Evolutionary conservation across 1,140 invertebrate species (phyloP), one percentile per base, ranked within the genome.

Genomic region (Cydia splendana): DNA sequence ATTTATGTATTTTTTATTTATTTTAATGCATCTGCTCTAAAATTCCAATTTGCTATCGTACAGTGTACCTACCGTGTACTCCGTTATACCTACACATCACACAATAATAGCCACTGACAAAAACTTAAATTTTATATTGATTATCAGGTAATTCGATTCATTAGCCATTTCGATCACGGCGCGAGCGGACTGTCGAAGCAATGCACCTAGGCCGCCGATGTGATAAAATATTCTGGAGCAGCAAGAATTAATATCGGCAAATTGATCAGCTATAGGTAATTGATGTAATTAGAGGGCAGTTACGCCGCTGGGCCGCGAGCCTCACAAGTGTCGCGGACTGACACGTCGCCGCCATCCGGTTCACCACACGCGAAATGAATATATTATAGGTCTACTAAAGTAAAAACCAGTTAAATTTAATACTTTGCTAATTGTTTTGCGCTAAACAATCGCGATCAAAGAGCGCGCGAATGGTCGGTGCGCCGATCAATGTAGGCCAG

Each of bases 341-440:
- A 80, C 83, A 85, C 84, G 83, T 87, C 73, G 57, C 78, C 80
- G 78, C 75, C 78, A 79, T 28, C 51, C 77, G 53, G 74, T 67
- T 75, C 77, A 77, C 77, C 69, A 42, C 30, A 80, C 84, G 83
- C 80, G 83, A 80, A 67, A 77, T 79, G 85, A 85, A 86, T 86
- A 85, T 79, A 65, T 77, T 84, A 83, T 80, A 80, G 77, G 79
- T n/a, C n/a, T n/a, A n/a, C 80, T 80, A 78, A 82, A 74, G 79
- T 75, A 80, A 83, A 81, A 81, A 83, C 78, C 75, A 74, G 42
- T 42, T 24, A 62, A 82, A 77, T 77, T 82, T 80, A 78, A 76
- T 51, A 45, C 42, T 13, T 7, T 51, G 71, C 10, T 76, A 78
- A 80, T 75, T 51, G 51, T 24, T 77, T 78, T 74, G 48, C n/a